Conservation (phyloP, 2,888 invertebrate genomes). For the Pilophorus perplexus region DNA sequence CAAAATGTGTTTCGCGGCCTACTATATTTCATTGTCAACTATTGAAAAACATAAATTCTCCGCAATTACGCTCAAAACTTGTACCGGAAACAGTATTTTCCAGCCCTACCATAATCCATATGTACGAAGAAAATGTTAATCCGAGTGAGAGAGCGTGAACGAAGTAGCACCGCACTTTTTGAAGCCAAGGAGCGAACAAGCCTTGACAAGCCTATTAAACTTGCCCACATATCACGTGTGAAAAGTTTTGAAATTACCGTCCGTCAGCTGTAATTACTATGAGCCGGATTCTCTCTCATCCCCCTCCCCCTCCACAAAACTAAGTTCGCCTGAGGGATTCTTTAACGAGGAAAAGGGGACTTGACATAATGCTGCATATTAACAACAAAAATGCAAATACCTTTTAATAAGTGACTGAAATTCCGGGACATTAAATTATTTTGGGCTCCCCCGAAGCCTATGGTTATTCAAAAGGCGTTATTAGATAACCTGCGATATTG, state of each 20-base stretch:
- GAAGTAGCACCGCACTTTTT: constrained; percentile 11
- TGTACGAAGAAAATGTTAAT: constrained; percentile 22
- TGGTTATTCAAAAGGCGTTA: constrained; percentile 26
- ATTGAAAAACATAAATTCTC: constrained; percentile 1
- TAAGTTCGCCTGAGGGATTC: neutral
- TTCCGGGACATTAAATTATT: constrained; percentile 30
- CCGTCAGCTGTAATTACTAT: constrained; percentile 35
- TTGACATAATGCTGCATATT: constrained; percentile 32
- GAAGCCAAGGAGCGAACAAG: constrained; percentile 31
- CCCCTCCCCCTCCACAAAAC: neutral
- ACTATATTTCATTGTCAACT: neutral
- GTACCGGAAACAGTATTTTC: constrained; percentile 19
- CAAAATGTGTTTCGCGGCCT: neutral
- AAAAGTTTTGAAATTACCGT: constrained; percentile 38
- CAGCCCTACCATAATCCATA: constrained; percentile 17
- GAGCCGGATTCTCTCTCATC: constrained; percentile 32
- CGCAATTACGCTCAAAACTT: constrained; percentile 2
- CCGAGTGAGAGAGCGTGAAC: constrained; percentile 24
- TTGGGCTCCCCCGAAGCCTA: neutral
- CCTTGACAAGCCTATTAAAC: constrained; percentile 35
- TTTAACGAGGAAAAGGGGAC: constrained; percentile 10
- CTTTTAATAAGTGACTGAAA: constrained; percentile 29
- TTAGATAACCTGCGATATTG: too few relatives aligned
- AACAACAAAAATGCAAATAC: constrained; percentile 30
- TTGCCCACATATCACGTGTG: constrained; percentile 37